Base-by-base conservation (phyloP, 2,797 vertebrate species). In the Gymnodraco acuticeps region DNA sequence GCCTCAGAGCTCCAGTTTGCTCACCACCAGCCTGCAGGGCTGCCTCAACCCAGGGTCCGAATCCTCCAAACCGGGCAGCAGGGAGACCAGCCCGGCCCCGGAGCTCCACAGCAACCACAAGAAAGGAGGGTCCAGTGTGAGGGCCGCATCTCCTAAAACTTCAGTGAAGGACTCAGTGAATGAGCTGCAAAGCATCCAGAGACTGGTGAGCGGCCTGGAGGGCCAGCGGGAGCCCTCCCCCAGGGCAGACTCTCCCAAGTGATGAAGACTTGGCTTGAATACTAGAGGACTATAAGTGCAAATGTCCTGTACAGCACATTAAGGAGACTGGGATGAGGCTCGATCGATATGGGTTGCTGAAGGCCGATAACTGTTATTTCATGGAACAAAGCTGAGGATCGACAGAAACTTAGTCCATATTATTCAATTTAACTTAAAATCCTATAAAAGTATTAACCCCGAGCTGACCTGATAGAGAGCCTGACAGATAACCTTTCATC, bases 121-220 rank as follows among this genome's bases (percentile, higher is more conserved):
- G 85, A 91, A 85, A 12, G 90, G 94, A 60, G 90, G 94, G 62
- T 85, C 87, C 1, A 82, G 84, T 64, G 93, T 94, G 31, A 89
- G 95, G 74, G 94, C 93, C n/a, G 81, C 91, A 0, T 98, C 97
- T 5, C 97, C 98, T 50, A 96, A 97, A 85, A 90, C 93, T 82
- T 93, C 96, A 7, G 80, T 97, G 89, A 99, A 99, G 90, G 98
- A 99, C 91, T 96, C 96, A 13, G 96, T 97, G 90, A 99, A 98
- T 1, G 98, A 99, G 94, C 96, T 99, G 59, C 97, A 99, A 85
- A 99, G 97, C 89, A 99, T 99, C 88, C 98, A 99, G 95, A 98
- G 98, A 96, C 96, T 99, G 89, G 97, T 99, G 90, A 99, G 98
- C 80, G 98, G 98, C 81, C 93, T 99, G 91, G 97, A 99, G 90